Conservation (phyloP, 2,113 vertebrate genomes). For the Bucco capensis region DNA sequence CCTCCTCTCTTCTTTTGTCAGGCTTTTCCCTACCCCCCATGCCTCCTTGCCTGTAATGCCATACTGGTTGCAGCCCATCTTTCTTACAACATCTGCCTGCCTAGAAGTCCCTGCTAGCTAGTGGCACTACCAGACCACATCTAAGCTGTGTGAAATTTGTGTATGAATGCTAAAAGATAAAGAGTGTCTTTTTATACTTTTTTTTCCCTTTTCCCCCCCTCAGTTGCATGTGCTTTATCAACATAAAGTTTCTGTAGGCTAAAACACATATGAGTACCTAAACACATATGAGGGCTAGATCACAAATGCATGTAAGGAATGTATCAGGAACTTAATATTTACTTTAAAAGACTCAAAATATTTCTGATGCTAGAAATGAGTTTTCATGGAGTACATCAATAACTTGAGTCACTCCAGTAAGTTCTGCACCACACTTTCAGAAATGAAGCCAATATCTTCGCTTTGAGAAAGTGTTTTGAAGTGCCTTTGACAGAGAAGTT, state of each 20-base stretch:
- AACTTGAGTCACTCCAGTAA: neutral
- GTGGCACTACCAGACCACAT: neutral
- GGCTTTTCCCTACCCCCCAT: rapidly evolving
- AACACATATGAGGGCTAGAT: rapidly evolving
- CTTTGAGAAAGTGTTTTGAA: neutral
- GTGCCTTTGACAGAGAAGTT: neutral
- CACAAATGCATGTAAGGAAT: neutral
- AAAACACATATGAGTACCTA: rapidly evolving
- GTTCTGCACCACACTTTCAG: neutral
- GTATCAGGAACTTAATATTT: neutral
- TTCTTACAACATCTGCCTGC: neutral
- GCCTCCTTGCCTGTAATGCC: neutral
- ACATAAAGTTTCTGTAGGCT: neutral
- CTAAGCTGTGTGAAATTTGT: neutral
- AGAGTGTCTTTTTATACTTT: neutral
- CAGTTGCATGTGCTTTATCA: neutral
- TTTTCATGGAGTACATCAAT: rapidly evolving
- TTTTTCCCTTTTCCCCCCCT: rapidly evolving
- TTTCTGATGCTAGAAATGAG: neutral
- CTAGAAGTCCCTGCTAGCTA: neutral
- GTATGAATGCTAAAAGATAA: neutral
- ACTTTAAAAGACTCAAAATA: neutral
- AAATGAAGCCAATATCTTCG: neutral
- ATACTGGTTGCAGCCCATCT: rapidly evolving
- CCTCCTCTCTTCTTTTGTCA: neutral